These are phyloP conservation scores for Grapholita molesta DNA, from an alignment of 1,140 invertebrate genomes.

Conservation along the genomic window DNA sequence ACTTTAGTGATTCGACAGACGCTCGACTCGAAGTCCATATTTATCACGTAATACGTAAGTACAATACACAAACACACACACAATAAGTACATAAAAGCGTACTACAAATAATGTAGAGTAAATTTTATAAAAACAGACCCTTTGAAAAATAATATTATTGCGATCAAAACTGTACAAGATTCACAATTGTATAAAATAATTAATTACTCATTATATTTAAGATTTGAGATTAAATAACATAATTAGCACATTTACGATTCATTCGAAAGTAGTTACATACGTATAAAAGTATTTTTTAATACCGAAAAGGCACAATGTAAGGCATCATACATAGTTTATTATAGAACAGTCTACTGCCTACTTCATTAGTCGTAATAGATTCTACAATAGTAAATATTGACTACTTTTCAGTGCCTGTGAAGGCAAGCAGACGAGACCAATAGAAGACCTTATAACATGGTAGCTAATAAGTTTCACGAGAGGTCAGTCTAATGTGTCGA, in stretches of 20 bases:
- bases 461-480: not conserved
- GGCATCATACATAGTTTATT: slow-evolving; percentile 1
- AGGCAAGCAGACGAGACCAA: not conserved
- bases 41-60: slow-evolving; percentile 12
- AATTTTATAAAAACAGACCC: slow-evolving; percentile 5
- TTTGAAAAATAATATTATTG: slow-evolving; percentile 6
- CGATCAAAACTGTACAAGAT: slow-evolving; percentile 7
- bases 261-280: not conserved
- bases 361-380: not conserved
- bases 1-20: not conserved
- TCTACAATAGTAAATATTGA: slow-evolving; percentile 7
- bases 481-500: not conserved
- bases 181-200: not conserved
- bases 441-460: not conserved
- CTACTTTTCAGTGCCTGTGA: not conserved
- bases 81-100: slow-evolving; percentile 17
- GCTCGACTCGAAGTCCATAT: not conserved
- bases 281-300: not conserved
- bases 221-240: slow-evolving; percentile 6
- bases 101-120: slow-evolving; percentile 11
- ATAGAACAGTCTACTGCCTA: not conserved
- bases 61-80: slow-evolving; percentile 11
- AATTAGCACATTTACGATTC: not conserved
- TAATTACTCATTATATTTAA: not conserved
- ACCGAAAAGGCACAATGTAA: slow-evolving; percentile 19